phyloP scores from a whole-genome alignment of 2,797 vertebrate species.

The Diplodus puntazzo region DNA sequence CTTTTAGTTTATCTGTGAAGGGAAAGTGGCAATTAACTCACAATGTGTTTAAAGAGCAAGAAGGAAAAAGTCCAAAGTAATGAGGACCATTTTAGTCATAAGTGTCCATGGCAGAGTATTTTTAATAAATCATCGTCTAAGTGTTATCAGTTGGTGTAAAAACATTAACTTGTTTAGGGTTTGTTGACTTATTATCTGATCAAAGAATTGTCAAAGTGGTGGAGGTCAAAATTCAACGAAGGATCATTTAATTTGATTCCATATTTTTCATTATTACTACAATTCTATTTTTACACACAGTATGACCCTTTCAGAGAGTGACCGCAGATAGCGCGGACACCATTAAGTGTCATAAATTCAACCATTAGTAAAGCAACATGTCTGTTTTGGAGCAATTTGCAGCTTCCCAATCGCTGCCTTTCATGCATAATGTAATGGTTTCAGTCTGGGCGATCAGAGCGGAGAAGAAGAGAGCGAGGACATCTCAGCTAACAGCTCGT shows the following conservation, averaged over 20 bases:
- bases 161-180: neutral
- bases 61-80: neutral
- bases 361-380: constrained; percentile 73
- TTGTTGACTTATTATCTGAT: neutral
- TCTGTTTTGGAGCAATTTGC: constrained; percentile 77
- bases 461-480: constrained; percentile 47
- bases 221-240: constrained; percentile 14
- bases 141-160: neutral
- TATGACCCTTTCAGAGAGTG: constrained; percentile 48
- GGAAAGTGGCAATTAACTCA: neutral
- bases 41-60: neutral
- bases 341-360: constrained; percentile 70
- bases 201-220: neutral
- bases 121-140: neutral
- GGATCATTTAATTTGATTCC: constrained; percentile 10
- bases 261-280: constrained; percentile 18
- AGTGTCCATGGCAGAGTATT: neutral
- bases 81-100: constrained; percentile 4
- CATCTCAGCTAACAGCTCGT: constrained; percentile 70
- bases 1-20: neutral
- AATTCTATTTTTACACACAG: constrained; percentile 35
- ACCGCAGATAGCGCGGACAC: constrained; percentile 38
- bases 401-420: constrained; percentile 70
- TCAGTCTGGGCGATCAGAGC: constrained; percentile 74
- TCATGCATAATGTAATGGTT: constrained; percentile 79